phyloP scores from a whole-genome alignment of 2,113 vertebrate genomes.

The Monopterus albus region DNA sequence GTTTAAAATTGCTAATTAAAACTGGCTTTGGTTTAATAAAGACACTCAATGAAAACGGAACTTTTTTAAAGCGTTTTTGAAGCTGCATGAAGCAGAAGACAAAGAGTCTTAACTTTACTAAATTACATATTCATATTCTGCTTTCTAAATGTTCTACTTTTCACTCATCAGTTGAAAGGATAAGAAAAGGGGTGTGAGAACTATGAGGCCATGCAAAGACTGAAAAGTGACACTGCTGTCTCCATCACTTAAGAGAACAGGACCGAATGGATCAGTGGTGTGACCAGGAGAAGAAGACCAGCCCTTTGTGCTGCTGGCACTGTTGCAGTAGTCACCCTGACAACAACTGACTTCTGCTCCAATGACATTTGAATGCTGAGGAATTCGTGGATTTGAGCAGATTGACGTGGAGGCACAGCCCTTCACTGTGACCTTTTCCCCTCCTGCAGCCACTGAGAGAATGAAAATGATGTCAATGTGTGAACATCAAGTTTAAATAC shows the following conservation, averaged over 20 bases:
- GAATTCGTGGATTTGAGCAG: neutral
- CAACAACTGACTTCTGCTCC: slow-evolving; percentile 14
- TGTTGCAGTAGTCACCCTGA: slow-evolving; percentile 63
- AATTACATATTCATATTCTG: too few species aligned
- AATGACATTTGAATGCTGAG: fast-evolving
- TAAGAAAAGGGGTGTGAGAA: too few species aligned
- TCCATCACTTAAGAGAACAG: slow-evolving; percentile 20
- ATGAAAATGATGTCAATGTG: neutral
- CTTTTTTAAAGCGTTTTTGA: too few species aligned
- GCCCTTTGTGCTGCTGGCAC: slow-evolving; percentile 27
- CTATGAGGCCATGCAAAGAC: too few species aligned
- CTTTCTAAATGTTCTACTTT: too few species aligned
- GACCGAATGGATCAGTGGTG: slow-evolving; percentile 14
- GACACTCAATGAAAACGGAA: too few species aligned
- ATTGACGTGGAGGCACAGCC: slow-evolving; percentile 59
- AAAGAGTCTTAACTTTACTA: too few species aligned
- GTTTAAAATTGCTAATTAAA: too few species aligned
- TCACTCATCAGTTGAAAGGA: too few species aligned
- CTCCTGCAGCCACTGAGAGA: neutral
- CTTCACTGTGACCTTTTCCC: neutral
- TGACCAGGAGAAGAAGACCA: slow-evolving; percentile 32
- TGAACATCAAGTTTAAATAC: too few species aligned
- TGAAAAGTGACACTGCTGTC: neutral
- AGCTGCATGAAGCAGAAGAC: too few species aligned
- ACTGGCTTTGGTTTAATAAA: too few species aligned